These are phyloP conservation scores for Pontoporia blainvillei DNA, from an alignment of 2,113 vertebrate species.

Conservation along the genomic window DNA sequence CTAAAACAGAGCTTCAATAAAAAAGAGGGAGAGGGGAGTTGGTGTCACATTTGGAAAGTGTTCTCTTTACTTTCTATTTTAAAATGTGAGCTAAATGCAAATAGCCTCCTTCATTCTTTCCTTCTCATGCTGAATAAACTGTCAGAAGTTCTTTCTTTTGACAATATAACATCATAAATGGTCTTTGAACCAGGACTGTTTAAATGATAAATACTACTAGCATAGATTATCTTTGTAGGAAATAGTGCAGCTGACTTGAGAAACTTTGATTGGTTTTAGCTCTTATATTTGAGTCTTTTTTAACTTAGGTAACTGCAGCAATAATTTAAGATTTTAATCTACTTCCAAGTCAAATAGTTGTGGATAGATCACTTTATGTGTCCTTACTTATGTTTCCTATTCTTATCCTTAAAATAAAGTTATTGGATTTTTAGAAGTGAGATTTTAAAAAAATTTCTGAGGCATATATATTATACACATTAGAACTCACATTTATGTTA, in stretches of 20 bases:
- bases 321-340: slow-evolving; percentile 82
- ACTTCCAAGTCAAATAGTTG: slow-evolving; percentile 69
- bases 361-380: slow-evolving; percentile 57
- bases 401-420: slow-evolving; percentile 64
- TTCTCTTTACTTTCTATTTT: slow-evolving; percentile 68
- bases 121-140: slow-evolving; percentile 66
- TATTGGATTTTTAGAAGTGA: slow-evolving; percentile 48
- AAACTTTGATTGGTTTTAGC: slow-evolving; percentile 74
- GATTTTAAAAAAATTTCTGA: slow-evolving; percentile 16
- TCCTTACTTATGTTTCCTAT: slow-evolving; percentile 74
- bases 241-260: slow-evolving; percentile 62
- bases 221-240: slow-evolving; percentile 66
- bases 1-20: slow-evolving; percentile 72
- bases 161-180: slow-evolving; percentile 57
- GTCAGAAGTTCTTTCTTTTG: slow-evolving; percentile 68
- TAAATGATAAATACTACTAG: slow-evolving; percentile 76
- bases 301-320: slow-evolving; percentile 69
- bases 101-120: slow-evolving; percentile 47
- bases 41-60: slow-evolving; percentile 73
- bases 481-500: slow-evolving; percentile 32
- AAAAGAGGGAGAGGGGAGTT: background rate
- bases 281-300: slow-evolving; percentile 66
- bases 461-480: slow-evolving; percentile 15
- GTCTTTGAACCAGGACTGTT: slow-evolving; percentile 69
- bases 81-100: slow-evolving; percentile 74